Percentiles rank a stretch among this genome's conserved stretches.
Conservation (phyloP, 2,888 invertebrate species). For the Disparrhopalites patrizii region DNA sequence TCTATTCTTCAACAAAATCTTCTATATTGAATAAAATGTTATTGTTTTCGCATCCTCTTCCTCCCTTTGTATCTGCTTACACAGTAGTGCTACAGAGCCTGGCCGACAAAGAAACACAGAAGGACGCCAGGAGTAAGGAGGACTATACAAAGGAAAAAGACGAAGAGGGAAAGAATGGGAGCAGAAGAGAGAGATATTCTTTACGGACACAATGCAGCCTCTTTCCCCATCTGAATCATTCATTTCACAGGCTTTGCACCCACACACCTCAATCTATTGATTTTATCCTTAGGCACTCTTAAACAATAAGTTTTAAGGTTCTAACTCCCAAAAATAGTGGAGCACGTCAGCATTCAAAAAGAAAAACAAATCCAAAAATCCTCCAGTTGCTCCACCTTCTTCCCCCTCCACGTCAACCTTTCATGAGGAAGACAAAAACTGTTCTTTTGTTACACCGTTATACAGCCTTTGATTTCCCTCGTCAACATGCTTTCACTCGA, state of each 20-base stretch:
- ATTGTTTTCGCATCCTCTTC: slow-evolving; percentile 3
- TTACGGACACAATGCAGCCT: not conserved
- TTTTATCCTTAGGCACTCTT: not conserved
- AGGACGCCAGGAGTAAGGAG: no score
- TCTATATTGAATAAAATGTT: slow-evolving; percentile 1
- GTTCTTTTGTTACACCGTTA: no score
- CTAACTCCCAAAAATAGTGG: no score
- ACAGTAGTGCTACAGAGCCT: no score
- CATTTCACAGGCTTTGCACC: not conserved
- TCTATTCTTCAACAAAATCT: not conserved
- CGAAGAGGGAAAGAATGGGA: not conserved
- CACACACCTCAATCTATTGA: not conserved
- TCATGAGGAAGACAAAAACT: no score
- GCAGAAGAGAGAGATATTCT: not conserved
- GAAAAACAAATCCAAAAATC: no score
- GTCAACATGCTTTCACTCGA: no score
- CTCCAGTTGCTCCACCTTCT: no score
- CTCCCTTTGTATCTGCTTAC: not conserved
- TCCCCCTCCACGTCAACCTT: no score
- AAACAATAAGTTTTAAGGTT: not conserved
- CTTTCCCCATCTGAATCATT: not conserved
- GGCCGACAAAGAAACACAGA: no score
- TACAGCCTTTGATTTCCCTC: no score
- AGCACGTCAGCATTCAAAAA: no score
- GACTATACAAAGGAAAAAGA: not conserved